Conservation (phyloP, 2,888 invertebrate species). For the Tinea pellionella region DNA sequence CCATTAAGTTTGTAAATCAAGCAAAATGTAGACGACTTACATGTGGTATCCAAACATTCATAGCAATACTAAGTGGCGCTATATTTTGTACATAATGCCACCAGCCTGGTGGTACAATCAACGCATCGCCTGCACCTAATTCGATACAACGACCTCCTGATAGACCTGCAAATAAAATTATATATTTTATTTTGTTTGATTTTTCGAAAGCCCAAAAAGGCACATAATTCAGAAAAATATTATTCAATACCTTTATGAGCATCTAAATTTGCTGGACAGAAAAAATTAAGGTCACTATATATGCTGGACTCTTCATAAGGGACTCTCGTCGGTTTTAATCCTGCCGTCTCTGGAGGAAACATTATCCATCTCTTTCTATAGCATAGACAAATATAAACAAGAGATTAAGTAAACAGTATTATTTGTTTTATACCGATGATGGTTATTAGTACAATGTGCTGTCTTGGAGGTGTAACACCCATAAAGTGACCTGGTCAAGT, state of each 20-base stretch:
- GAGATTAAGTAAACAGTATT: not conserved
- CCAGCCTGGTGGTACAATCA: slow-evolving; percentile 92
- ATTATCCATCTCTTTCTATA: slow-evolving; percentile 90
- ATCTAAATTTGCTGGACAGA: slow-evolving; percentile 67
- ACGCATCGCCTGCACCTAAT: slow-evolving; percentile 85
- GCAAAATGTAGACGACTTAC: slow-evolving; percentile 56
- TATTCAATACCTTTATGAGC: slow-evolving; percentile 54
- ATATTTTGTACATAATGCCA: slow-evolving; percentile 97
- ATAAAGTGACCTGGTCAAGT: too few relatives aligned
- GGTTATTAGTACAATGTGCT: too few relatives aligned
- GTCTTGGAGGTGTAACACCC: too few relatives aligned
- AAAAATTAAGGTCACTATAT: slow-evolving; percentile 87
- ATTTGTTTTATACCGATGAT: too few relatives aligned
- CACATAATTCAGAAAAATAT: not conserved
- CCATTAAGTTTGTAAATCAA: too few relatives aligned
- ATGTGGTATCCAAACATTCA: slow-evolving; percentile 80
- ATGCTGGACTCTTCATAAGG: slow-evolving; percentile 98
- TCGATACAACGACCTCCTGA: slow-evolving; percentile 68
- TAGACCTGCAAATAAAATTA: slow-evolving; percentile 31
- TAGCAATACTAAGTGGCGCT: slow-evolving; percentile 73
- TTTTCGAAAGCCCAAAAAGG: too few relatives aligned
- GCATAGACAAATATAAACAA: slow-evolving; percentile 15
- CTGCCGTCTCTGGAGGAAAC: slow-evolving; percentile 82
- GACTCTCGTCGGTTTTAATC: slow-evolving; percentile 82
- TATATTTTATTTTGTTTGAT: too few relatives aligned